These are phyloP conservation scores for Alectura lathami DNA, from an alignment of 2,113 vertebrate genomes.

Conservation along the genomic window DNA sequence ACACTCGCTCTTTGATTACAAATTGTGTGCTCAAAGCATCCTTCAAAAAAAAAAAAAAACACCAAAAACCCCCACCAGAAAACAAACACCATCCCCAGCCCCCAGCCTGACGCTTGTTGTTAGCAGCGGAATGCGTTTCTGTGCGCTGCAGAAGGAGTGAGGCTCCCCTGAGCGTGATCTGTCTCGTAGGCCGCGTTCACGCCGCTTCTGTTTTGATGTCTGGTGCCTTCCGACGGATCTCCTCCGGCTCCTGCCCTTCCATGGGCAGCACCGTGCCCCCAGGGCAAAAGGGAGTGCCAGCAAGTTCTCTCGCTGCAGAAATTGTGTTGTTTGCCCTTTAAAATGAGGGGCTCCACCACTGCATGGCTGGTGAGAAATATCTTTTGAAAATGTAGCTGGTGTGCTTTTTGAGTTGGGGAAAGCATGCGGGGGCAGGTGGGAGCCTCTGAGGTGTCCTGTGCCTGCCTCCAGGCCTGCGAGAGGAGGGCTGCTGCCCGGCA, in stretches of 20 bases:
- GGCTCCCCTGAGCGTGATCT: neutral
- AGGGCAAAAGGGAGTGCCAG: neutral
- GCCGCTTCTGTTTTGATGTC: neutral
- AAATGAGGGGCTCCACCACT: neutral
- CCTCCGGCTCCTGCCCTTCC: neutral
- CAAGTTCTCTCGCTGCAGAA: neutral
- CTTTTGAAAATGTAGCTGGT: neutral
- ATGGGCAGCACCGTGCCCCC: neutral
- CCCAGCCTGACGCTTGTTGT: neutral
- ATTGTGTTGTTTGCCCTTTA: neutral
- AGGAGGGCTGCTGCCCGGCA: slow-evolving; percentile 53
- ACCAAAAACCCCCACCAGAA: neutral
- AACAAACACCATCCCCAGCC: neutral
- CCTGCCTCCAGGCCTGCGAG: slow-evolving; percentile 1
- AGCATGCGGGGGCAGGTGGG: neutral
- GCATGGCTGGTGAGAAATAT: neutral
- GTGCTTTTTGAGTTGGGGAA: neutral
- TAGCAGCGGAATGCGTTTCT: neutral
- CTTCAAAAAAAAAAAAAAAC: neutral
- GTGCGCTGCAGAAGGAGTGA: neutral
- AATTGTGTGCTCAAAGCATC: neutral
- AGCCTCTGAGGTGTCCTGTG: slow-evolving; percentile 57
- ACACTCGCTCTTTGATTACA: neutral
- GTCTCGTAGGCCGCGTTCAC: slow-evolving; percentile 1
- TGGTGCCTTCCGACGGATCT: neutral